Conservation (phyloP, 2,113 vertebrate genomes). For the Panurus biarmicus region DNA sequence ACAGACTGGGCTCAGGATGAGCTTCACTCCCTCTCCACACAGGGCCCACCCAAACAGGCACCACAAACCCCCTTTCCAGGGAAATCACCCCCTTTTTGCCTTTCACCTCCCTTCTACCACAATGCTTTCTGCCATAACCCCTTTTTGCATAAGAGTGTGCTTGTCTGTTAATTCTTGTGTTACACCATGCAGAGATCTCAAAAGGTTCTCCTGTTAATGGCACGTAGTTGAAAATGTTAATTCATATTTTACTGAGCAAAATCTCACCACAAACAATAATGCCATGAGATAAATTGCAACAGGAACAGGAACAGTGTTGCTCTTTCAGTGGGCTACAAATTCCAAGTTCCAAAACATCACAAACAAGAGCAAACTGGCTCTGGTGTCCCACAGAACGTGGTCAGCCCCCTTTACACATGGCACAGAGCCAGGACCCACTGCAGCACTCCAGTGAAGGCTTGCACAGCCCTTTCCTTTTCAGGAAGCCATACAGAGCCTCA, state of each 20-base stretch:
- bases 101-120: background rate
- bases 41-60: background rate
- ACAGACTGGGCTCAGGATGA: background rate
- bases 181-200: background rate
- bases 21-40: background rate
- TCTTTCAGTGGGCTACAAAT: background rate
- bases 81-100: background rate
- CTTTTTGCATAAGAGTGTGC: background rate
- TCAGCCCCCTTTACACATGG: background rate
- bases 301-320: background rate
- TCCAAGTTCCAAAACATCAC: background rate
- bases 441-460: background rate
- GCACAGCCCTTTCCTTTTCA: background rate
- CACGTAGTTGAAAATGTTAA: background rate
- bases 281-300: background rate
- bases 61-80: background rate
- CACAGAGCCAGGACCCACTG: background rate
- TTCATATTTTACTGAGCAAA: background rate
- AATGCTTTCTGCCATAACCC: background rate
- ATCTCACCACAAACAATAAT: background rate
- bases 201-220: background rate
- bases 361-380: background rate
- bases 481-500: background rate
- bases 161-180: background rate
- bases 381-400: fast-evolving